phyloP scores from a whole-genome alignment of 2,888 invertebrate genomes.

The Clunio marinus region DNA sequence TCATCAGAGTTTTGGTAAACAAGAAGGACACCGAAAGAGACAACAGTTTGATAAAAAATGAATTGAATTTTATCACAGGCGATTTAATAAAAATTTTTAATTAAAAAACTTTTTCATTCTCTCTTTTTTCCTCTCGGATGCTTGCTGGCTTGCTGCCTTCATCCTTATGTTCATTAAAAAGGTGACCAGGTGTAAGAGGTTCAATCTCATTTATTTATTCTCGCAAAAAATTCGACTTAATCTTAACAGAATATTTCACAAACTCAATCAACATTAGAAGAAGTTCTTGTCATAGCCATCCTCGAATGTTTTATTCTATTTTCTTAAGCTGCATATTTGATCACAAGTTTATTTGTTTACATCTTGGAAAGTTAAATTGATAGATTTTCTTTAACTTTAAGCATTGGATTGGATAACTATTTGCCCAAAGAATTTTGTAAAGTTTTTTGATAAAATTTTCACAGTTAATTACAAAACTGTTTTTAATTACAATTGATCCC shows the following conservation, averaged over 20 bases:
- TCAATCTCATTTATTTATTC: too few species aligned
- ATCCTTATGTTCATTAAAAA: not conserved
- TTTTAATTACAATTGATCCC: slow-evolving; percentile 17
- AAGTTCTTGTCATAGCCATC: too few species aligned
- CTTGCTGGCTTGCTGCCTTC: slow-evolving; percentile 4
- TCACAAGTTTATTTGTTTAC: too few species aligned
- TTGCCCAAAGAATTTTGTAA: not conserved
- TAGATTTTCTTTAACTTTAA: too few species aligned
- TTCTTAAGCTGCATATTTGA: too few species aligned
- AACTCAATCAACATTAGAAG: too few species aligned
- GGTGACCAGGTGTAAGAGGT: too few species aligned
- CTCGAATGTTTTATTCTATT: too few species aligned
- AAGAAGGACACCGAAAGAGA: slow-evolving; percentile 20
- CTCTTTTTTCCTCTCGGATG: slow-evolving; percentile 22
- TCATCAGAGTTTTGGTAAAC: slow-evolving; percentile 1
- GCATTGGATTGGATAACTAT: not conserved
- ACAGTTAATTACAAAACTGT: slow-evolving; percentile 17
- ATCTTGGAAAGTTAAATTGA: too few species aligned
- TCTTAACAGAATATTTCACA: too few species aligned
- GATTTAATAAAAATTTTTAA: slow-evolving; percentile 39
- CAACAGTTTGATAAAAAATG: slow-evolving; percentile 39
- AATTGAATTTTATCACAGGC: slow-evolving; percentile 40
- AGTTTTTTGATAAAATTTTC: not conserved
- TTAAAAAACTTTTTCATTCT: slow-evolving; percentile 37
- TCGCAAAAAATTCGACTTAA: too few species aligned